Percentiles rank a stretch among this genome's conserved stretches.
Evolutionary conservation across 2,113 vertebrate species (phyloP).

Genomic region (Labeo rohita): DNA sequence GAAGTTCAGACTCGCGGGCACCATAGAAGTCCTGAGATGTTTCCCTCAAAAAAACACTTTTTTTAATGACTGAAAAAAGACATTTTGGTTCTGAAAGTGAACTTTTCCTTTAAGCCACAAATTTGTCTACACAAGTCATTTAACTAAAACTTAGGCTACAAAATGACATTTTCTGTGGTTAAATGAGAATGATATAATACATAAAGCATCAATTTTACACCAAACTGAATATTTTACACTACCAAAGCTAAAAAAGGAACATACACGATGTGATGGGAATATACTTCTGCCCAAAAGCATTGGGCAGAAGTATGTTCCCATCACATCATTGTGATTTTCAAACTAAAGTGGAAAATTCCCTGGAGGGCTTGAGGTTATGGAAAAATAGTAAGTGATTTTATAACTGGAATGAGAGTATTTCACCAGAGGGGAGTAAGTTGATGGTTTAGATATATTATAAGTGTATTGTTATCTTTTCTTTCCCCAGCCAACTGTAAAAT

Average conservation of each 20-base stretch:
- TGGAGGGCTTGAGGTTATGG: background rate
- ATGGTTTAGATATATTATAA: background rate
- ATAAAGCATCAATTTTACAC: background rate
- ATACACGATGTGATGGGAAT: background rate
- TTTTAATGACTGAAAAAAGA: too few species aligned
- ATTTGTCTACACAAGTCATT: background rate
- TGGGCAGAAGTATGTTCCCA: background rate
- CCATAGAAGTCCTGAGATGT: too few species aligned
- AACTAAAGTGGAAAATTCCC: background rate
- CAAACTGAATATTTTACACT: background rate
- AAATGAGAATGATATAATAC: background rate
- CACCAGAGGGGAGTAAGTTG: background rate
- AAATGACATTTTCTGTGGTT: background rate
- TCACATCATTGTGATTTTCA: background rate
- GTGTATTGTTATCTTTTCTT: constrained; percentile 23
- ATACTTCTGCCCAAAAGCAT: background rate
- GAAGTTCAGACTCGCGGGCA: too few species aligned
- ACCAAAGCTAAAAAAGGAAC: background rate
- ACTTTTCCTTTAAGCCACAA: too few species aligned
- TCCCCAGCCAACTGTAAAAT: constrained; percentile 93
- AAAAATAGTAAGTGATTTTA: background rate
- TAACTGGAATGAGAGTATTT: background rate
- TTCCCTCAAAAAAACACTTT: too few species aligned
- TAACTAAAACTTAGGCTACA: background rate
- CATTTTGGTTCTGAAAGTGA: too few species aligned